Evolutionary conservation across 2,888 invertebrate species (phyloP).

Genomic region (Mimas tiliae): DNA sequence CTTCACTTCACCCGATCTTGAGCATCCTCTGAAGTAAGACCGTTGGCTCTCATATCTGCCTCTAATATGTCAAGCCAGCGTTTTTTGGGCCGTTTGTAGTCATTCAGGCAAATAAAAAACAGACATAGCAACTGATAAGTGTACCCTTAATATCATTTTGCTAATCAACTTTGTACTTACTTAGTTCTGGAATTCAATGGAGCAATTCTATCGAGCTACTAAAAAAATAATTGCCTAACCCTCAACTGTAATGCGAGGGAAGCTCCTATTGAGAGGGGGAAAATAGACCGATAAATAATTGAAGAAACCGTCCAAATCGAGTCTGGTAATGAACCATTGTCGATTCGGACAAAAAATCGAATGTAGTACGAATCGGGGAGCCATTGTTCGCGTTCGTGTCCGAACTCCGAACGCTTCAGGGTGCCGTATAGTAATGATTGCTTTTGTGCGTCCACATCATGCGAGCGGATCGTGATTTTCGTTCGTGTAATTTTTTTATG

Average conservation of each 20-base stretch:
- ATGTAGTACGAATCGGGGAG: conserved; percentile 11
- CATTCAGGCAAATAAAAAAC: too few species aligned
- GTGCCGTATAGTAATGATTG: conserved; percentile 11
- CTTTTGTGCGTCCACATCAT: conserved; percentile 15
- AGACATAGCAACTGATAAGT: too few species aligned
- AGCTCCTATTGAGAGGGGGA: not conserved
- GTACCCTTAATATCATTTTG: too few species aligned
- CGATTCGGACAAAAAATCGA: conserved; percentile 13
- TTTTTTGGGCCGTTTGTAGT: too few species aligned
- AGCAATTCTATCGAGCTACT: not conserved
- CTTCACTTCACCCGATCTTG: too few species aligned
- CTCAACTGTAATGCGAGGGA: not conserved
- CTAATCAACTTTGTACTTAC: not conserved
- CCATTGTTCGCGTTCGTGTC: conserved; percentile 17
- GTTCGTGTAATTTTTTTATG: conserved; percentile 24
- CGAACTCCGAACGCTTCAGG: conserved; percentile 19
- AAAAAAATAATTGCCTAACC: conserved; percentile 18
- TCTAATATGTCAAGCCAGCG: too few species aligned
- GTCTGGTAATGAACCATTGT: conserved; percentile 22
- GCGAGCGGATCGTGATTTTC: conserved; percentile 20
- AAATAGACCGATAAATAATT: conserved; percentile 10
- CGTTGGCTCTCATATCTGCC: too few species aligned
- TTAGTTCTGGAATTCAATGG: not conserved
- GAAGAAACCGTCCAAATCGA: conserved; percentile 9
- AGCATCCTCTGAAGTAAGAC: too few species aligned